Percentiles rank a stretch among this genome's conserved stretches.
Evolutionary conservation across 2,888 invertebrate genomes (phyloP).

Genomic region (Hemaris fuciformis): DNA sequence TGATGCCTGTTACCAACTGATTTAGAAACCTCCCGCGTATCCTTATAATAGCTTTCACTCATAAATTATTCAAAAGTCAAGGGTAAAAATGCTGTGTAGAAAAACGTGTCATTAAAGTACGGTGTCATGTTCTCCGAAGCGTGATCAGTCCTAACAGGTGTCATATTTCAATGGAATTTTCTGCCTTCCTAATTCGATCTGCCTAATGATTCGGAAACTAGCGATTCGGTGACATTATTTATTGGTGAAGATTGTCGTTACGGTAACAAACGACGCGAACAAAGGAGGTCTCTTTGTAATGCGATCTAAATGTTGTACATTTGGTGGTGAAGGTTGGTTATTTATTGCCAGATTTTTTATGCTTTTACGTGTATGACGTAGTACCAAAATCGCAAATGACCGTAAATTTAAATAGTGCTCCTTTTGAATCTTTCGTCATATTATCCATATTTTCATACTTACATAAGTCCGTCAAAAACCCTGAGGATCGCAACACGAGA

Average conservation of each 20-base stretch:
- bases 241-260: constrained; percentile 21
- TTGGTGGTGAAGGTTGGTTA: background rate
- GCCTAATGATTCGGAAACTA: constrained; percentile 53
- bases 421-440: too few species aligned
- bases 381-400: too few species aligned
- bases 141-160: constrained; percentile 42
- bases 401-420: too few species aligned
- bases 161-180: constrained; percentile 50
- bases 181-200: constrained; percentile 25
- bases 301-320: background rate
- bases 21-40: background rate
- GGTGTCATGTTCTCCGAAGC: constrained; percentile 16
- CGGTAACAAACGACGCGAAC: constrained; percentile 11
- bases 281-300: constrained; percentile 3
- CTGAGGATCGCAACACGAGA: too few species aligned
- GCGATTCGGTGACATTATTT: constrained; percentile 43
- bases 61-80: constrained; percentile 23
- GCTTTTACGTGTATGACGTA: too few species aligned
- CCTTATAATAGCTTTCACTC: constrained; percentile 5
- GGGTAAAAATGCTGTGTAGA: constrained; percentile 24
- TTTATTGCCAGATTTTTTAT: background rate
- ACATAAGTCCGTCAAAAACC: too few species aligned
- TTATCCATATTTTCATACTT: too few species aligned
- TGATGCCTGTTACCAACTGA: background rate
- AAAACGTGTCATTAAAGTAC: constrained; percentile 10